Evolutionary conservation across 2,888 invertebrate genomes (phyloP).

Genomic region (Myopa tessellatipennis): DNA sequence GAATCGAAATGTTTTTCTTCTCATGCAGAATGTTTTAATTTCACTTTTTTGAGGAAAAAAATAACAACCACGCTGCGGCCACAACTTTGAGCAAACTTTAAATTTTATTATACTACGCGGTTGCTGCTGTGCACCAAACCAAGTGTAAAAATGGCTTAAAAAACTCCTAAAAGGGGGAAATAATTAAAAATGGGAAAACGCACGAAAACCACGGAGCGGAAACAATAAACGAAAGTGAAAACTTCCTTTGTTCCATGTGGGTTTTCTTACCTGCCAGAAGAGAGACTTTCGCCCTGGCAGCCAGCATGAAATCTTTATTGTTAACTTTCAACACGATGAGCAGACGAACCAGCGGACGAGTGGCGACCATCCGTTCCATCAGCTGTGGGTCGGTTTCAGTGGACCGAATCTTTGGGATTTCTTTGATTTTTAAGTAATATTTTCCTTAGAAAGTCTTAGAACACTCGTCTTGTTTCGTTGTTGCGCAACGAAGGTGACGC

Average conservation of each 20-base stretch:
- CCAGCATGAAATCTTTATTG: too few species aligned
- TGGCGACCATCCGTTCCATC: too few species aligned
- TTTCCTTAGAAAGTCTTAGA: too few species aligned
- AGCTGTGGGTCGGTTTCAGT: too few species aligned
- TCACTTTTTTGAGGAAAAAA: slow-evolving; percentile 39
- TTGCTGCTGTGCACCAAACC: background rate
- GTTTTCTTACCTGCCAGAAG: too few species aligned
- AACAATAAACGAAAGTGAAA: slow-evolving; percentile 33
- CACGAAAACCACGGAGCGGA: slow-evolving; percentile 25
- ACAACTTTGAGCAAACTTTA: background rate
- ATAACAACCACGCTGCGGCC: background rate
- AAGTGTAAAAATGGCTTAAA: slow-evolving; percentile 20
- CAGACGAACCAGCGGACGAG: too few species aligned
- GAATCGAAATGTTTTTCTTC: slow-evolving; percentile 40
- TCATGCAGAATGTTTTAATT: slow-evolving; percentile 38
- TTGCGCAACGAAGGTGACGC: background rate
- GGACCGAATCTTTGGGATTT: too few species aligned
- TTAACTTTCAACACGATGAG: too few species aligned
- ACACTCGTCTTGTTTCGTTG: too few species aligned
- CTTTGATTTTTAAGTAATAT: too few species aligned
- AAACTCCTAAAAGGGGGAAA: background rate
- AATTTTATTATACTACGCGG: background rate
- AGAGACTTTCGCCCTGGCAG: too few species aligned
- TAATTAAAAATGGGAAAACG: background rate
- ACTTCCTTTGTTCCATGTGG: too few species aligned